Base-by-base conservation (phyloP, 2,113 vertebrate genomes). In the Stegostoma tigrinum region DNA sequence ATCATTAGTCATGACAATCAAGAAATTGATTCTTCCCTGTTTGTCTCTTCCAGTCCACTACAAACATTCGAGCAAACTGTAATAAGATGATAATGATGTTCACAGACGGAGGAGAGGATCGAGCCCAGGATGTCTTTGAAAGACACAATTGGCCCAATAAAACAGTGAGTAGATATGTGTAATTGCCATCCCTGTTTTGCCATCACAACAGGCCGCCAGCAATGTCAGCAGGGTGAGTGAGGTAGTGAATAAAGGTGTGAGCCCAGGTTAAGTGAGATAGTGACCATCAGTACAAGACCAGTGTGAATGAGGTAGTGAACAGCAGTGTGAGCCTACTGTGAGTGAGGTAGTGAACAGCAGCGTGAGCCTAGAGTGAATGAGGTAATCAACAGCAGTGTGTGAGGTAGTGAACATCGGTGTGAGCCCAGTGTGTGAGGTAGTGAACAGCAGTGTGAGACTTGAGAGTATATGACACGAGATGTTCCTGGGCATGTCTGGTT, bases 61-160 rank as follows among this genome's bases (percentile, higher is more conserved):
- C 99, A 2, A 61, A 61, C 97, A 99, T 98, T 0, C 98, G 99
- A 96, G 99, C 99, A 97, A 99, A 98, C 98, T 99, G 99, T 97
- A 99, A 99, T 97, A 99, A 99, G 98, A 99, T 99, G 98, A 99
- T 99, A 97, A 99, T 99, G 99, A 99, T 99, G 99, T 99, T 99
- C 98, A 99, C 99, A 45, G 99, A 99, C 0, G 99, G 99, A 0
- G 99, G 99, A 0, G 99, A 99, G 97, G 99, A 99, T 96, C 98
- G 99, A 0, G 99, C 99, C 23, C 99, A 99, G 97, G 99, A 99
- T 0, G 98, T 99, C 97, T 99, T 99, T 96, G 98, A 99, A 97
- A 99, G 98, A 97, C 99, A 99, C 98, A 99, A 99, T 97, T 99
- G 99, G 99, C 99, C 99, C 96, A 99, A 99, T 96, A 99, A 99